phyloP scores from a whole-genome alignment of 2,113 vertebrate species.

The Microcebus tavaratra region DNA sequence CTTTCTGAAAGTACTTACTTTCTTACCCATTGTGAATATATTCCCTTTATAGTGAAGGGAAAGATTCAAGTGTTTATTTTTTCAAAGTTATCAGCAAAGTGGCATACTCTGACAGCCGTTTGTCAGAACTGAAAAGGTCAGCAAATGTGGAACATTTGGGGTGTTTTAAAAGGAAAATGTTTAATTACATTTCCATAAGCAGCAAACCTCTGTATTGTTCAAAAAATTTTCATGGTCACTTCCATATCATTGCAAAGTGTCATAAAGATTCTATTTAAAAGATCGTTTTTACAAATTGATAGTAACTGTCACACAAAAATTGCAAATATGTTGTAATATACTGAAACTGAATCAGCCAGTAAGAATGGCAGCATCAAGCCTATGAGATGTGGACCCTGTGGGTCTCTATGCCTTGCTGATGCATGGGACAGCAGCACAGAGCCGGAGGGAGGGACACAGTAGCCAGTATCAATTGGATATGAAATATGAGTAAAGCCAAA shows the following conservation, averaged over 20 bases:
- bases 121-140: conserved; percentile 67
- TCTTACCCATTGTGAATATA: background rate
- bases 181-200: conserved; percentile 41
- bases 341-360: background rate
- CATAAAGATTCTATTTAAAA: background rate
- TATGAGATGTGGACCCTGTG: accelerated
- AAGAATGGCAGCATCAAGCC: background rate
- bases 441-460: background rate
- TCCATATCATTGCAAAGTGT: background rate
- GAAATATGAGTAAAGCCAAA: background rate
- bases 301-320: background rate
- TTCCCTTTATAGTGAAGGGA: background rate
- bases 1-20: background rate
- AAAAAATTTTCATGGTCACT: background rate
- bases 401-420: no score
- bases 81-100: conserved; percentile 56
- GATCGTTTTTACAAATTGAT: background rate
- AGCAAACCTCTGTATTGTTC: background rate
- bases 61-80: conserved; percentile 20
- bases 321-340: background rate
- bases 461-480: no score
- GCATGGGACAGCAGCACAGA: background rate
- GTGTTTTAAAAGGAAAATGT: conserved; percentile 48
- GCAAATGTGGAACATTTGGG: conserved; percentile 20
- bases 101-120: conserved; percentile 60